Conservation (phyloP, 2,113 vertebrate genomes). For the Anoplopoma fimbria region DNA sequence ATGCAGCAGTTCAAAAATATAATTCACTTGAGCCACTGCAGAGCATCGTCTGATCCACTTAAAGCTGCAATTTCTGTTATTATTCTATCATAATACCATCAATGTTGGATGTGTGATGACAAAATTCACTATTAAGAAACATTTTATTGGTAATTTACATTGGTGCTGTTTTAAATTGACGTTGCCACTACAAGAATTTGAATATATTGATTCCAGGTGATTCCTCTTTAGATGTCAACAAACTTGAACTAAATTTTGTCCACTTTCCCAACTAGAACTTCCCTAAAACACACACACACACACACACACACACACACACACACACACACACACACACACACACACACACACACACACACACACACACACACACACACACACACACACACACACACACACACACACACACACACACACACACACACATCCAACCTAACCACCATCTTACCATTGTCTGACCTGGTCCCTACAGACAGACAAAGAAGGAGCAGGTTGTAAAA, state of each 20-base stretch:
- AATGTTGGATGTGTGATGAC: background rate
- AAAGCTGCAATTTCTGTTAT: background rate
- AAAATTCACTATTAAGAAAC: background rate
- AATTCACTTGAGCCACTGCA: background rate
- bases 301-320: conserved; percentile 42
- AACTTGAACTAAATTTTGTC: background rate
- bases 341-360: conserved; percentile 22
- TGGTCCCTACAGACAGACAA: conserved; percentile 90
- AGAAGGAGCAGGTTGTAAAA: conserved; percentile 72
- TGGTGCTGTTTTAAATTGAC: background rate
- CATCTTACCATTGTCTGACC: conserved; percentile 92
- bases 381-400: conserved; percentile 51
- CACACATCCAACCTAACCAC: conserved; percentile 44
- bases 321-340: conserved; percentile 3
- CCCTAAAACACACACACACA: conserved; percentile 47
- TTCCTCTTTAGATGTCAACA: background rate
- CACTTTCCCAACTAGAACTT: conserved; percentile 48
- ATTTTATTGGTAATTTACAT: background rate
- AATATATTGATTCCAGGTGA: background rate
- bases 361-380: conserved; percentile 30
- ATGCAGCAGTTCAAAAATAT: background rate
- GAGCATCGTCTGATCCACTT: background rate
- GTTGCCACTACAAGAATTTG: background rate
- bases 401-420: conserved; percentile 34
- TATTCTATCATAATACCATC: background rate